Percentiles rank a stretch among this genome's conserved stretches.
These are phyloP conservation scores for Sylvia borin DNA, from an alignment of 2,797 vertebrate genomes.

Conservation along the genomic window DNA sequence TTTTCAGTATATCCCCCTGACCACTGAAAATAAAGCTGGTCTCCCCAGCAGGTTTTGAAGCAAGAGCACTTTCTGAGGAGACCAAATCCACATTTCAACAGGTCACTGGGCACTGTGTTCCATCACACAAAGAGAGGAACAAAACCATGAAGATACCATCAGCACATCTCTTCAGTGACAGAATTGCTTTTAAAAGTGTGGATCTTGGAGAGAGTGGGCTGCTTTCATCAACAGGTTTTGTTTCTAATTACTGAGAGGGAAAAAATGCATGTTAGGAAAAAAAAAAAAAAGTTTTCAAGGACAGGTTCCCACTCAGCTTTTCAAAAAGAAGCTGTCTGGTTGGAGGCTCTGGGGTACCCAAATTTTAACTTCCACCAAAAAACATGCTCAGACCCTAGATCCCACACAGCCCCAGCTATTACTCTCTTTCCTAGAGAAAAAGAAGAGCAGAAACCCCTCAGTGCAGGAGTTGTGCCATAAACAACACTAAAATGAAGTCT, in stretches of 20 bases:
- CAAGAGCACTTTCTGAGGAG: fast-evolving
- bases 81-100: not conserved
- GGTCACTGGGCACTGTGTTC: not conserved
- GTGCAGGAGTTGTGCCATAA: not conserved
- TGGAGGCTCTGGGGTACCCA: not conserved
- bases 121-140: not conserved
- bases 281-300: not conserved
- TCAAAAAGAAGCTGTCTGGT: not conserved
- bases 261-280: not conserved
- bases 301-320: not conserved
- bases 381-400: not conserved
- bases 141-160: not conserved
- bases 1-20: not conserved
- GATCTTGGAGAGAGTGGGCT: not conserved
- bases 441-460: not conserved
- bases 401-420: not conserved
- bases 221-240: not conserved
- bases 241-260: not conserved
- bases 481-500: not conserved
- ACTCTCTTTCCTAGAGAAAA: not conserved
- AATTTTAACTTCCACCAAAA: not conserved
- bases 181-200: not conserved
- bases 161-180: not conserved
- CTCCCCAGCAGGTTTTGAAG: not conserved
- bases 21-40: not conserved